These are phyloP conservation scores for Leiothrix lutea DNA, from an alignment of 2,113 vertebrate genomes.

Conservation along the genomic window DNA sequence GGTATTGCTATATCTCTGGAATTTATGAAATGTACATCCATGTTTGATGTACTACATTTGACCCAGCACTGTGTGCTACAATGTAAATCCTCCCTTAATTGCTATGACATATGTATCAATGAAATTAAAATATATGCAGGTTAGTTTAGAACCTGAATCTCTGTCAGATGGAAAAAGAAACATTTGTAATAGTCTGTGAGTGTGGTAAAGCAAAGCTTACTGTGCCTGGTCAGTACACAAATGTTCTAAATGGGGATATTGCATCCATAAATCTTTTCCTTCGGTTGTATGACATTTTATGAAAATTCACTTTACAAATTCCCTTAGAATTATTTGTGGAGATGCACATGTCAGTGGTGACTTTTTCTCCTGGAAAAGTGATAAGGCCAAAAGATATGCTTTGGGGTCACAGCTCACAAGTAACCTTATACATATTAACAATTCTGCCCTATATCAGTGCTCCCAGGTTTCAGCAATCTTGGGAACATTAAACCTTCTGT, in stretches of 20 bases:
- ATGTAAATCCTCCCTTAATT: conserved; percentile 65
- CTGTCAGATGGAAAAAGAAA: not conserved
- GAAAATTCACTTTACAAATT: conserved; percentile 35
- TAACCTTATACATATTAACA: conserved; percentile 73
- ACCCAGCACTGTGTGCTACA: conserved; percentile 49
- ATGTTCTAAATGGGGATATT: not conserved
- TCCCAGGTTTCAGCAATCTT: conserved; percentile 54
- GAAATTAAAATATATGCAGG: conserved; percentile 50
- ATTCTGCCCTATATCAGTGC: conserved; percentile 55
- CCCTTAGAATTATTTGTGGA: conserved; percentile 12
- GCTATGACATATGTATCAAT: conserved; percentile 41
- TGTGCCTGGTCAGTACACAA: not conserved
- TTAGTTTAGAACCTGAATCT: conserved; percentile 52
- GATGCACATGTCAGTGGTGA: conserved; percentile 16
- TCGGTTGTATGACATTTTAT: not conserved
- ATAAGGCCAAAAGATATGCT: conserved; percentile 61
- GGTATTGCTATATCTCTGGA: conserved; percentile 41
- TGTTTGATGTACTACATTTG: conserved; percentile 77
- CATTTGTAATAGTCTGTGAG: not conserved
- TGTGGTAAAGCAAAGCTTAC: not conserved
- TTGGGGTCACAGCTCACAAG: conserved; percentile 60
- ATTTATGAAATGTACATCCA: conserved; percentile 63
- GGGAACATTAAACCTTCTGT: conserved; percentile 67
- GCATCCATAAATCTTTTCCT: not conserved
- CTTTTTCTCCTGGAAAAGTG: conserved; percentile 59